Evolutionary conservation across 2,797 vertebrate species (phyloP), one percentile per base, ranked within the genome.

Genomic region (Neopelma chrysocephalum): DNA sequence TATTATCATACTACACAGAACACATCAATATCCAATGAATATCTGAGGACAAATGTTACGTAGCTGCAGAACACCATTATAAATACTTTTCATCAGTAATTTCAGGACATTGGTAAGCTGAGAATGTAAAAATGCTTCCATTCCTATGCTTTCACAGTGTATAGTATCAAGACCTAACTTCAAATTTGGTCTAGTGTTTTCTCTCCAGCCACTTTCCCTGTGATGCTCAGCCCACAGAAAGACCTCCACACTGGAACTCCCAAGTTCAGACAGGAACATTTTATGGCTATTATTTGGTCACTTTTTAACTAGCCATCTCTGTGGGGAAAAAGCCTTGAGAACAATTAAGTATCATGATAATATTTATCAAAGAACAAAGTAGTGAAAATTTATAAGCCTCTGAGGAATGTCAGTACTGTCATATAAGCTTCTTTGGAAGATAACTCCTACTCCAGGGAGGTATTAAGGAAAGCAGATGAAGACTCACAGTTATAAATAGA

Each of bases 381-480:
- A 66, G 43, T 50, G 60, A 87, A 80, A 85, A 92, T 81, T 42
- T 69, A 54, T n/a, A 64, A 81, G 62, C 9, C 9, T 61, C 83
- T 80, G 57, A 82, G 21, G 42, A 69, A 82, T 68, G 86, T 65
- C 81, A 90, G 79, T 53, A 17, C 36, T 79, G 56, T 45, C 58
- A 45, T 2, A 38, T 87, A 93, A 97, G 88, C 92, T 92, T 29
- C 94, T 96, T 96, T 89, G 38, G 62, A 86, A 93, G 86, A 18
- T n/a, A 95, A 89, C 15, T 70, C 87, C 86, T 73, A 88, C 68
- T 53, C 18, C 58, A 47, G 18, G 70, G 32, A 5, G 9, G 94
- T 36, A 96, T 96, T 96, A 96, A 82, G 73, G 53, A 92, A 93
- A 96, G 92, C 62, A 89, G 93, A 95, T 96, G 87, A 94, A 91